A percentile compares a stretch with the other conserved stretches of the same genome.
phyloP scores from a whole-genome alignment of 2,888 invertebrate species.

The Hypomecis punctinalis region DNA sequence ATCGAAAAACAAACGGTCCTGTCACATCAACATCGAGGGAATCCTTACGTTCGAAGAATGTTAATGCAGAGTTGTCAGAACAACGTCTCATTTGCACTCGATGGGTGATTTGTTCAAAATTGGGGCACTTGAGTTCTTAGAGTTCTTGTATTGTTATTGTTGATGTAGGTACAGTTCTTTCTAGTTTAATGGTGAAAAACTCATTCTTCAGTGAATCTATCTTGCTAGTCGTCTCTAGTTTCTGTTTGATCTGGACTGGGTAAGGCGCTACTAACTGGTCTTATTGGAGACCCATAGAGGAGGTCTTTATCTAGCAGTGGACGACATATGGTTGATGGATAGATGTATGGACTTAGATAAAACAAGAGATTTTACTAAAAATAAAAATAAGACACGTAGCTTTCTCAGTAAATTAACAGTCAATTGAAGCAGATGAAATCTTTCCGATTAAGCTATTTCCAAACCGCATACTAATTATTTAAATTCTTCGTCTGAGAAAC shows the following conservation, averaged over 20 bases:
- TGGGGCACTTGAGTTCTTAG: constrained; percentile 42
- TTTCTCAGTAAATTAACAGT: constrained; percentile 17
- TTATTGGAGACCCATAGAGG: too few species aligned
- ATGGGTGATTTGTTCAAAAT: constrained; percentile 49
- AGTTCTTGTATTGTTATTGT: constrained; percentile 21
- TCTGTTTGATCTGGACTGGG: too few species aligned
- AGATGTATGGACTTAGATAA: too few species aligned
- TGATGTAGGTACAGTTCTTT: neutral
- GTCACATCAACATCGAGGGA: constrained; percentile 51
- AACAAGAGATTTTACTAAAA: too few species aligned
- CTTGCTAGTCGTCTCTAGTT: too few species aligned
- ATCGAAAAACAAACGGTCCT: constrained; percentile 28
- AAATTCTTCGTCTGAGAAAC: constrained; percentile 28
- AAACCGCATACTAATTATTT: constrained; percentile 26
- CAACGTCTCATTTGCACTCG: constrained; percentile 56
- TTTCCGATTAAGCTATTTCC: constrained; percentile 23
- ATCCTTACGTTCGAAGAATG: constrained; percentile 64
- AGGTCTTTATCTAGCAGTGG: too few species aligned
- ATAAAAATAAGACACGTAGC: neutral
- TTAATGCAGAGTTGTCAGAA: constrained; percentile 58
- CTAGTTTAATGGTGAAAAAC: neutral
- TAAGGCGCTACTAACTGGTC: too few species aligned
- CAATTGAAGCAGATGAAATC: constrained; percentile 20
- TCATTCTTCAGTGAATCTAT: too few species aligned
- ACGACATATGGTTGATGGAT: too few species aligned